Conservation (phyloP, 2,113 vertebrate species). For the Labeo catla region DNA sequence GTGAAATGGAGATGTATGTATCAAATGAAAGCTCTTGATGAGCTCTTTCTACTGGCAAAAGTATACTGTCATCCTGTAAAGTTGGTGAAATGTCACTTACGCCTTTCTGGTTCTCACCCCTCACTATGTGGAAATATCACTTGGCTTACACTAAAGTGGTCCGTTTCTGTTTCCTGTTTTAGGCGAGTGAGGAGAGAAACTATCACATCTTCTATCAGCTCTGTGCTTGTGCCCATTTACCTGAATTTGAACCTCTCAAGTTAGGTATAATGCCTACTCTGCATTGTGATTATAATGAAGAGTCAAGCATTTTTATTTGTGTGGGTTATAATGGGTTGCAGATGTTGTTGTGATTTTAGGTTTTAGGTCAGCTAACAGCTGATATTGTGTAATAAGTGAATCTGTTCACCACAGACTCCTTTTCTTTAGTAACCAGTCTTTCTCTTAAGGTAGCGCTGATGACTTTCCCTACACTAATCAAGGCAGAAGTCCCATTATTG, state of each 20-base stretch:
- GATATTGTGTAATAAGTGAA: background rate
- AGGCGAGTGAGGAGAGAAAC: constrained; percentile 94
- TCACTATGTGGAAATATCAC: background rate
- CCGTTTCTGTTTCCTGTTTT: constrained; percentile 55
- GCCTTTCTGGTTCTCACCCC: too few relatives aligned
- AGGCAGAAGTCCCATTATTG: constrained; percentile 86
- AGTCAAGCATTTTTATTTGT: background rate
- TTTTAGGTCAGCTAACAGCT: background rate
- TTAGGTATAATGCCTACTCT: constrained; percentile 79
- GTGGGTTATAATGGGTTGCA: background rate
- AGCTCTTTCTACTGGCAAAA: too few relatives aligned
- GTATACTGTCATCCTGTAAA: too few relatives aligned
- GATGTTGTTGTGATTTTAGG: background rate
- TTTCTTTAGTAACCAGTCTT: constrained; percentile 29
- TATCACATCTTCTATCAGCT: constrained; percentile 99
- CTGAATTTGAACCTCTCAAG: constrained; percentile 88
- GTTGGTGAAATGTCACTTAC: too few relatives aligned
- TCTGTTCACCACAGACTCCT: background rate
- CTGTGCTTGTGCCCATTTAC: constrained; percentile 89
- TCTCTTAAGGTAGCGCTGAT: constrained; percentile 79
- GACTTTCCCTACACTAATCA: constrained; percentile 90
- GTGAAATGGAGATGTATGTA: too few relatives aligned
- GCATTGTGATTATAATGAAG: background rate
- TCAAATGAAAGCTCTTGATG: too few relatives aligned
- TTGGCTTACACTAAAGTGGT: background rate